These are phyloP conservation scores for Bombus ignitus DNA, from an alignment of 1,140 invertebrate genomes.

Conservation along the genomic window DNA sequence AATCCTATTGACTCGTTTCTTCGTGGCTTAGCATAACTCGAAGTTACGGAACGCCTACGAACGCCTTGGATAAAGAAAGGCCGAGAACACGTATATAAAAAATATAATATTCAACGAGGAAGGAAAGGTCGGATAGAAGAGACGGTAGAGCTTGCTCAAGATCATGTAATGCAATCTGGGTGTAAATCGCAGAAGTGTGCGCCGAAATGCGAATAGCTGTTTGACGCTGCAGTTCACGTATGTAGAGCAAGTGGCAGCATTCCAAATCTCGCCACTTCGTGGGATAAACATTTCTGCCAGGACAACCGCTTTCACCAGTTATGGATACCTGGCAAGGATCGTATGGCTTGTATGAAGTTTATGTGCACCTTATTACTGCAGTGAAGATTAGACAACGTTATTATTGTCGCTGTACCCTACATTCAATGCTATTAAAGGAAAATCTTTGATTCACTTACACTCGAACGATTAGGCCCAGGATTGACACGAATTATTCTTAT, in stretches of 20 bases:
- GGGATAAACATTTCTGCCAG: conserved; percentile 77
- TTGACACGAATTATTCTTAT: not conserved
- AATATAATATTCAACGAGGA: conserved; percentile 33
- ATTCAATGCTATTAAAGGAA: not conserved
- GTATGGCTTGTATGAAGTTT: conserved; percentile 32
- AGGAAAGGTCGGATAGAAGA: no score
- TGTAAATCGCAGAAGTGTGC: conserved; percentile 73
- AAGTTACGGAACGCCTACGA: not conserved
- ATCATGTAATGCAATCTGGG: conserved; percentile 76
- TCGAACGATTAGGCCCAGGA: not conserved
- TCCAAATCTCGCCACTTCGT: conserved; percentile 76
- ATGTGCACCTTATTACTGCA: conserved; percentile 20
- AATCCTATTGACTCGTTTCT: not conserved
- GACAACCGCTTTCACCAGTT: conserved; percentile 59
- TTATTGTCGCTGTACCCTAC: not conserved
- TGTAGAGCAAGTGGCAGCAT: conserved; percentile 79
- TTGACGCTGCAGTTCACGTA: conserved; percentile 76
- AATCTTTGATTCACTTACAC: not conserved
- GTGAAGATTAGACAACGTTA: not conserved
- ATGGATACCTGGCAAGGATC: conserved; percentile 27
- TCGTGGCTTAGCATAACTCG: not conserved
- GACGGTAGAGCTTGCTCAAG: conserved; percentile 64
- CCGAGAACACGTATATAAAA: not conserved
- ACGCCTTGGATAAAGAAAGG: not conserved
- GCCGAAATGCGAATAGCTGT: conserved; percentile 71